A percentile compares a stretch with the other conserved stretches of the same genome.
These are phyloP conservation scores for Ctenoplectra terminalis DNA, from an alignment of 1,140 invertebrate genomes.

Conservation along the genomic window DNA sequence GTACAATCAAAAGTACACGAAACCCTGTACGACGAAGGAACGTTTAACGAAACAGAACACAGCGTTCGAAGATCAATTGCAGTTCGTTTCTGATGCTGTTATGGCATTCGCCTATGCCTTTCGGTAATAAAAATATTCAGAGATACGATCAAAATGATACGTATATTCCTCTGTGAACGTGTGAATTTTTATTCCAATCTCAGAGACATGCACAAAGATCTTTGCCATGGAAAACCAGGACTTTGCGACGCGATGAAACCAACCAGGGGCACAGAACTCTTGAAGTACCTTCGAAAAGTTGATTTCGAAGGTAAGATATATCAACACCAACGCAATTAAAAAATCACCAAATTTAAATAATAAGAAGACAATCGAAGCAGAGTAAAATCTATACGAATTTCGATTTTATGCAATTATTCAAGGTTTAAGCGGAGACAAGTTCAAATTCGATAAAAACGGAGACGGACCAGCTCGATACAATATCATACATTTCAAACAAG, in stretches of 20 bases:
- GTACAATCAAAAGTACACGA: constrained; percentile 90
- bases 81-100: constrained; percentile 96
- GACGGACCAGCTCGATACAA: constrained; percentile 97
- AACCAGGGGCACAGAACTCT: constrained; percentile 91
- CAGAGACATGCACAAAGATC: constrained; percentile 92
- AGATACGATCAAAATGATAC: neutral
- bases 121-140: constrained; percentile 82
- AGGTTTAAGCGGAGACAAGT: constrained; percentile 94
- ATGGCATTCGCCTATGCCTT: constrained; percentile 95
- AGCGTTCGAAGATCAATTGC: constrained; percentile 94
- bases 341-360: neutral
- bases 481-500: constrained; percentile 97
- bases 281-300: constrained; percentile 92
- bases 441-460: constrained; percentile 94
- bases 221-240: constrained; percentile 89
- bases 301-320: constrained; percentile 89
- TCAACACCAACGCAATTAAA: neutral
- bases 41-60: constrained; percentile 89
- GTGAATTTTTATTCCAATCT: constrained; percentile 1
- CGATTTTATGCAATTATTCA: constrained; percentile 41
- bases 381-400: neutral
- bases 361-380: no score
- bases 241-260: constrained; percentile 95
- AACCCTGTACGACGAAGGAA: constrained; percentile 88
- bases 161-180: neutral